Percentiles rank a stretch among this genome's conserved stretches.
Conservation (phyloP, 2,797 vertebrate species). For the Limosa lapponica region DNA sequence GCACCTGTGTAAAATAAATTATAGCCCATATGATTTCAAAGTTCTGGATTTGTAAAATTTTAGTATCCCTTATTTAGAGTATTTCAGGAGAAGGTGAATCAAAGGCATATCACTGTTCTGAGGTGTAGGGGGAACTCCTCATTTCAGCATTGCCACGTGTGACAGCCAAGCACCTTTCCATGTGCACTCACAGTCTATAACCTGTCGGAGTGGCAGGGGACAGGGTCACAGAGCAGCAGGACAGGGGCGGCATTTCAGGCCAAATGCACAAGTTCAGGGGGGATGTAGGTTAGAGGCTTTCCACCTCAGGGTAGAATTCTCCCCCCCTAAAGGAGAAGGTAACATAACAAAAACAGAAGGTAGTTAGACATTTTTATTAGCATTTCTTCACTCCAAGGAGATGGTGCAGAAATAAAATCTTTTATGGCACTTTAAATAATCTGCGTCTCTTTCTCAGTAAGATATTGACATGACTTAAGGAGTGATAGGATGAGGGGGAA, state of each 20-base stretch:
- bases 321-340: not conserved
- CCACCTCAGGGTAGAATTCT: not conserved
- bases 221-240: not conserved
- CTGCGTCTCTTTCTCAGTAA: not conserved
- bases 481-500: too few species aligned
- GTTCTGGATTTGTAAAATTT: not conserved
- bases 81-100: not conserved
- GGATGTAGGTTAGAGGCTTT: not conserved
- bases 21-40: not conserved
- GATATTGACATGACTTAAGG: too few species aligned
- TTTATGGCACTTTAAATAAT: not conserved
- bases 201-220: too few species aligned
- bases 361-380: not conserved
- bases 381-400: not conserved
- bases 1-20: not conserved
- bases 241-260: not conserved
- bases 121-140: accelerated
- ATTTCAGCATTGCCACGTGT: not conserved
- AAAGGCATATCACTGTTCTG: not conserved
- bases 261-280: not conserved
- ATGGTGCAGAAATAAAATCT: not conserved
- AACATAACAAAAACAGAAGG: not conserved
- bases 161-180: not conserved
- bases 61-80: not conserved
- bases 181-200: not conserved